Evolutionary conservation across 2,888 invertebrate species (phyloP).

Genomic region (Crematogaster levior): DNA sequence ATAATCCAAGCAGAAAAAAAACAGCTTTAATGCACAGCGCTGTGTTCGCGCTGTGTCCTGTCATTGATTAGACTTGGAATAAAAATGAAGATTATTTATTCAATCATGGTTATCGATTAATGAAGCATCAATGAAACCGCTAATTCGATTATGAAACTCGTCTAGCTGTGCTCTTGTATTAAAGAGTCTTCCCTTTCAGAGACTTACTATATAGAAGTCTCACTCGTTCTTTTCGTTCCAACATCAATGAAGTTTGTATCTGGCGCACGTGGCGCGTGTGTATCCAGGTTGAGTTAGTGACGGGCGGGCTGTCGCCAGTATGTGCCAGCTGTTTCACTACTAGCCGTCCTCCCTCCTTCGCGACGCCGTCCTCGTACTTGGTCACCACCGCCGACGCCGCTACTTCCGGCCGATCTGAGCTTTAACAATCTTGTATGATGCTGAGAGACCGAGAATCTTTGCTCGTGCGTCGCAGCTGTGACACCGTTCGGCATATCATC

Average conservation of each 20-base stretch:
- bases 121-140: not conserved
- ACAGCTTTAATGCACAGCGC: not conserved
- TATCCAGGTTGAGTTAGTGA: slow-evolving; percentile 85
- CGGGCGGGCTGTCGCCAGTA: slow-evolving; percentile 84
- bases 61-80: not conserved
- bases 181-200: not conserved
- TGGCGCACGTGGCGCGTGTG: slow-evolving; percentile 84
- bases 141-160: not conserved
- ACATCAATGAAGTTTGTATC: slow-evolving; percentile 86
- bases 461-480: slow-evolving; percentile 82
- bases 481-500: slow-evolving; percentile 83
- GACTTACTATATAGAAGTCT: slow-evolving; percentile 60
- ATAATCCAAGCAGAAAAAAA: not conserved
- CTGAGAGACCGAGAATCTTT: slow-evolving; percentile 75
- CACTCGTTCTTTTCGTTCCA: slow-evolving; percentile 78
- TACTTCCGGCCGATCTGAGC: slow-evolving; percentile 70
- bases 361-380: slow-evolving; percentile 42
- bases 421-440: slow-evolving; percentile 84
- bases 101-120: not conserved
- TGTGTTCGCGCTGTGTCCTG: not conserved
- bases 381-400: slow-evolving; percentile 51
- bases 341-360: slow-evolving; percentile 71
- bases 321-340: slow-evolving; percentile 84
- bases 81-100: not conserved
- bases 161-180: not conserved